phyloP scores from a whole-genome alignment of 2,113 vertebrate species.

The Chaetura pelagica region DNA sequence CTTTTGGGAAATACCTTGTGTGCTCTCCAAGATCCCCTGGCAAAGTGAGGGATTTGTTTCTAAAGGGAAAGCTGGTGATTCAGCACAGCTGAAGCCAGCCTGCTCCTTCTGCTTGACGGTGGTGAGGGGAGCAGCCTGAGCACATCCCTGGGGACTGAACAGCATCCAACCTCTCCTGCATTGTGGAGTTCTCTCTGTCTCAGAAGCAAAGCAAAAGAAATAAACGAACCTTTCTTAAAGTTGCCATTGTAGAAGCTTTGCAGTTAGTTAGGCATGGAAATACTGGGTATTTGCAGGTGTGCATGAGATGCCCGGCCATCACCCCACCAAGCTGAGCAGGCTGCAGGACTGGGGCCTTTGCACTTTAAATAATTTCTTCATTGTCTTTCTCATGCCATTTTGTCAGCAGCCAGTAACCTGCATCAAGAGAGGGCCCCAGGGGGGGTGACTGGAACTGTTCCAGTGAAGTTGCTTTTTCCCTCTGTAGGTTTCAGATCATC shows the following conservation, averaged over 20 bases:
- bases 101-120: not conserved
- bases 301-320: accelerated
- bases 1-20: not conserved
- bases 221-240: not conserved
- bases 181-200: not conserved
- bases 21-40: not conserved
- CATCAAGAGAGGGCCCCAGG: not conserved
- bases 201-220: not conserved
- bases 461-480: not conserved
- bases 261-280: not conserved
- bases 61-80: not conserved
- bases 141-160: not conserved
- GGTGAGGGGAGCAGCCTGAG: not conserved
- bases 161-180: not conserved
- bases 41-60: not conserved
- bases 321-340: not conserved
- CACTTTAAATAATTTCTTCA: not conserved
- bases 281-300: not conserved
- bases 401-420: not conserved
- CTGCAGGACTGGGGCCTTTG: not conserved
- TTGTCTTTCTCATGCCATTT: not conserved
- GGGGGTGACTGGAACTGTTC: not conserved
- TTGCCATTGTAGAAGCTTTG: not conserved
- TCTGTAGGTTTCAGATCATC: not conserved
- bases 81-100: not conserved